Conservation (phyloP, 2,113 vertebrate genomes). For the Grammomys dolichurus region DNA sequence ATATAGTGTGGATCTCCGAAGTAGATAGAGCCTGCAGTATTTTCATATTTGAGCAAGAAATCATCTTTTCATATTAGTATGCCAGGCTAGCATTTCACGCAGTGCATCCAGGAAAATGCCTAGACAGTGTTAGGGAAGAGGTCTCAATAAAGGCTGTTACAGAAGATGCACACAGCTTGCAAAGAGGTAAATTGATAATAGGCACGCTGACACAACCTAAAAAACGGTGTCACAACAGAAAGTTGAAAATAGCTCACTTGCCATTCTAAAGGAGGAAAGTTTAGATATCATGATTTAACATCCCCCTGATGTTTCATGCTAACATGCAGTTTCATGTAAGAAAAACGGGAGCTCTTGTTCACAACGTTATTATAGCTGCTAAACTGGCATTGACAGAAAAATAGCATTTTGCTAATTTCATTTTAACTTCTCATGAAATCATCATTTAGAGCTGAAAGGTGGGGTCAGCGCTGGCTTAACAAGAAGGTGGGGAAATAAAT, state of each 20-base stretch:
- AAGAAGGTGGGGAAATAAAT: slow-evolving; percentile 56
- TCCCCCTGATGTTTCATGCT: background rate
- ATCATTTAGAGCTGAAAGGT: slow-evolving; percentile 41
- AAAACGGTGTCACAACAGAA: slow-evolving; percentile 70
- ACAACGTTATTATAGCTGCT: background rate
- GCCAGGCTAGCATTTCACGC: background rate
- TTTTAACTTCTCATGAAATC: slow-evolving; percentile 57
- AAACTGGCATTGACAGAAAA: slow-evolving; percentile 49
- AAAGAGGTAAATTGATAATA: slow-evolving; percentile 64
- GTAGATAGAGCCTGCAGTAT: background rate
- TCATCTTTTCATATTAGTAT: background rate
- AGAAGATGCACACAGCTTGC: slow-evolving; percentile 32
- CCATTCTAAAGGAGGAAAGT: slow-evolving; percentile 54
- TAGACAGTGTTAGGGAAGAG: background rate
- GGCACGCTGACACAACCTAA: slow-evolving; percentile 49
- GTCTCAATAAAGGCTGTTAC: background rate
- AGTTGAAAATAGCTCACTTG: slow-evolving; percentile 71
- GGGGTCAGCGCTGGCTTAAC: slow-evolving; percentile 34
- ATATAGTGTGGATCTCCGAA: background rate
- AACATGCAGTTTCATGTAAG: background rate
- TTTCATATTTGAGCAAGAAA: slow-evolving; percentile 51
- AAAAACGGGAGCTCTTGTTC: background rate
- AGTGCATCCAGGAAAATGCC: background rate
- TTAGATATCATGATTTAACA: slow-evolving; percentile 54
- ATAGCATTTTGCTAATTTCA: slow-evolving; percentile 68